A percentile compares a stretch with the other conserved stretches of the same genome.
phyloP scores from a whole-genome alignment of 2,113 vertebrate species.

The Oncorhynchus masou region DNA sequence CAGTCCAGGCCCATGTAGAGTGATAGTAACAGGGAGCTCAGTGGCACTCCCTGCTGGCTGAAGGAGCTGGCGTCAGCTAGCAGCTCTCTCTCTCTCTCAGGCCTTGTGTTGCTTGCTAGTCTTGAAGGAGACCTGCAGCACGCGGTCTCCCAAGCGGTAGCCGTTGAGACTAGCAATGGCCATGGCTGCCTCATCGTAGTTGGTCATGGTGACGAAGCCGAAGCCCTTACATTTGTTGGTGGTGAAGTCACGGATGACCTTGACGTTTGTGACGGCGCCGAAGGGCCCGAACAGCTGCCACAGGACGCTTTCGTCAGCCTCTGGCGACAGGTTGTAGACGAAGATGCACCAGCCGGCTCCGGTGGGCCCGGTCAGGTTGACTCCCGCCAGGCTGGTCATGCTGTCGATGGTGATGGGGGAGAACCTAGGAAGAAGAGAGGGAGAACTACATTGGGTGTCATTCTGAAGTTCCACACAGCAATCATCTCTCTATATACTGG shows the following conservation, averaged over 20 bases:
- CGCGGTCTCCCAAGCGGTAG: conserved; percentile 92
- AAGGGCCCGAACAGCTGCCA: conserved; percentile 99
- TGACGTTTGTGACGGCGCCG: conserved; percentile 94
- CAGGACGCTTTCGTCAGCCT: conserved; percentile 94
- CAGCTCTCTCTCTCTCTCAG: conserved; percentile 70
- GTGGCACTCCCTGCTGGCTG: conserved; percentile 57
- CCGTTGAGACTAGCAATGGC: conserved; percentile 96
- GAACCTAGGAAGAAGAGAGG: conserved; percentile 87
- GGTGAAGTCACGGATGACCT: conserved; percentile 95
- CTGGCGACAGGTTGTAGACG: conserved; percentile 94
- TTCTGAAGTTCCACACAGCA: conserved; percentile 73
- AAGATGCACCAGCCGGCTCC: conserved; percentile 96
- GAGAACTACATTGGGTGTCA: conserved; percentile 92
- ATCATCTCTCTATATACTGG: conserved; percentile 47
- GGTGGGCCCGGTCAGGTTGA: conserved; percentile 82
- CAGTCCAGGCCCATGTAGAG: conserved; percentile 79
- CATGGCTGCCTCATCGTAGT: conserved; percentile 97
- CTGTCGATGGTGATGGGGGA: conserved; percentile 90
- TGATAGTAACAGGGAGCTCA: conserved; percentile 70
- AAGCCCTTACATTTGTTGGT: conserved; percentile 99
- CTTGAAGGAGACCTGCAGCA: conserved; percentile 98
- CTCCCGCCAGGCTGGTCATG: conserved; percentile 86
- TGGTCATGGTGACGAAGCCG: conserved; percentile 98
- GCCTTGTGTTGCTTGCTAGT: conserved; percentile 99
- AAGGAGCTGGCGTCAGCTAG: conserved; percentile 55